phyloP scores from a whole-genome alignment of 2,113 vertebrate genomes.

The Sylvicapra grimmia region DNA sequence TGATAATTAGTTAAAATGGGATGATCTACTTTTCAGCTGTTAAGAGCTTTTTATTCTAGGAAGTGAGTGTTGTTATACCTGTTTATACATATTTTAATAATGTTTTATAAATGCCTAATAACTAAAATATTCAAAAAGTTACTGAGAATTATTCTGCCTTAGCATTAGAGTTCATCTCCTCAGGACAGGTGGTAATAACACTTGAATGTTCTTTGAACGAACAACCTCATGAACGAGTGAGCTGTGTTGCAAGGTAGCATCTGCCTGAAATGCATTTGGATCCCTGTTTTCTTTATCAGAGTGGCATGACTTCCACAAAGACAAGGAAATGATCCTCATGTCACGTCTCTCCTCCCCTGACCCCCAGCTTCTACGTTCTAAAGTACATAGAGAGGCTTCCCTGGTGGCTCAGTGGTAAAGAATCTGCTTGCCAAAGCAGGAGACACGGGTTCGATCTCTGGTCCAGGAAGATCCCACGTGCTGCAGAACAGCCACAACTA shows the following conservation, averaged over 20 bases:
- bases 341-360: background rate
- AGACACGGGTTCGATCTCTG: background rate
- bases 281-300: background rate
- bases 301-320: background rate
- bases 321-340: background rate
- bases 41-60: background rate
- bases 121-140: background rate
- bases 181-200: background rate
- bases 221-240: background rate
- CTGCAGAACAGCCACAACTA: background rate
- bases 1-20: background rate
- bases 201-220: background rate
- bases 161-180: background rate
- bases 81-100: background rate
- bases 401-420: background rate
- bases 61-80: background rate
- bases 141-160: background rate
- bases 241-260: background rate
- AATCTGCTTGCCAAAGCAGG: background rate
- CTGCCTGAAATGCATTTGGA: background rate
- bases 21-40: background rate
- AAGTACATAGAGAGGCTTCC: background rate
- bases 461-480: background rate
- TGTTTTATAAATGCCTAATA: background rate
- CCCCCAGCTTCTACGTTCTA: background rate